Base-by-base conservation (phyloP, 1,140 invertebrate species). In the Aphis craccivora region DNA sequence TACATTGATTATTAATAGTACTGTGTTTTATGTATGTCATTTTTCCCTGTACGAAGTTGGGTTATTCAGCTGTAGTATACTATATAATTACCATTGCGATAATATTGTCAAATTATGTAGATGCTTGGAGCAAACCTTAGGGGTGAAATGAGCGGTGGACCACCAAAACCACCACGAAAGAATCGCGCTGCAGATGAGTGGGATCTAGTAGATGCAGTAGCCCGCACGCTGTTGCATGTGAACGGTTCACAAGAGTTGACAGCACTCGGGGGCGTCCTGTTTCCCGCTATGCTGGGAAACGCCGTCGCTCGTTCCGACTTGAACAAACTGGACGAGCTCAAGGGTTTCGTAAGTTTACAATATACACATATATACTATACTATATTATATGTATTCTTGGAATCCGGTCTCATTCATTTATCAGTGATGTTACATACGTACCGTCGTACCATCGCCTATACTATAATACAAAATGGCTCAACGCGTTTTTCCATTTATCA, bases 261-360 rank as follows among this genome's bases (percentile, higher is more conserved):
- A 76, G 96, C 97, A 93, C 95, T 98, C 11, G 96, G 96, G 43
- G 96, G 97, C 86, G 97, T 97, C 9, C 96, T 99, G 2, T 97
- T 97, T 94, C 97, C 97, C 3, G 97, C 97, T 1, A 96, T 99
- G 94, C 95, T 98, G 91, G 97, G 97, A 94, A 96, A 97, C 55
- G 97, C 98, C 2, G 97, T 98, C 1, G 95, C 96, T 30, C 96
- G 96, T 51, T 96, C 96, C 20, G 97, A 98, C 94, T 95, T 96
- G 1, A 94, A 94, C 8, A 96, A 96, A 91, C 94, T 97, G 4
- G 95, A 95, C 87, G 95, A 96, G 25, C 95, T 97, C 67, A 95
- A 95, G 93, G 95, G 95, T 95, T 95, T 95, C 94, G 95, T 95
- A 93, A 95, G 95, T 95, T 48, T 40, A 88, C 9, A 86, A 30